A percentile compares a stretch with the other conserved stretches of the same genome.
These are phyloP conservation scores for Luffia ferchaultella DNA, from an alignment of 2,888 invertebrate species.

Conservation along the genomic window DNA sequence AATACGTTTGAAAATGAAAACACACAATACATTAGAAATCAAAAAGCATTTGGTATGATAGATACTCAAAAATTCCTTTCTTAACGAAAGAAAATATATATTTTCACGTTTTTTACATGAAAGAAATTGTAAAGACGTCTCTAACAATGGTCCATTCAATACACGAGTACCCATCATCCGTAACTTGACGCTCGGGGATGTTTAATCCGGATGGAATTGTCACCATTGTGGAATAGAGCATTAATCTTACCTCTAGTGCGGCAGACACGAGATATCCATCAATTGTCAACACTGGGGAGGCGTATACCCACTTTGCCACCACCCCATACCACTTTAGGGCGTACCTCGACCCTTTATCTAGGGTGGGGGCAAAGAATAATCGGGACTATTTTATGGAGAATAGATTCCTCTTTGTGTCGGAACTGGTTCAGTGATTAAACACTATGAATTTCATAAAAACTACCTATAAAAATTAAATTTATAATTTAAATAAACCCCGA, in stretches of 20 bases:
- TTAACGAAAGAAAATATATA: neutral
- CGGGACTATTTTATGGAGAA: constrained; percentile 9
- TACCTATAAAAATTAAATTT: too few species aligned
- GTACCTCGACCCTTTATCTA: constrained; percentile 17
- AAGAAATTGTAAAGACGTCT: neutral
- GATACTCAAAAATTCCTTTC: too few species aligned
- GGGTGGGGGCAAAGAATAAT: constrained; percentile 34
- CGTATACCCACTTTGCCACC: constrained; percentile 24
- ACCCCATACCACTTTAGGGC: neutral
- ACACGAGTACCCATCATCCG: neutral
- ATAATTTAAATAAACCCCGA: too few species aligned
- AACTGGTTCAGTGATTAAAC: too few species aligned
- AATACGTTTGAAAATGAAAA: too few species aligned
- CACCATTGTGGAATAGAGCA: constrained; percentile 19
- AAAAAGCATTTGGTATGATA: too few species aligned
- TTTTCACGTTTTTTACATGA: neutral
- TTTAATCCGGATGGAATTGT: constrained; percentile 3
- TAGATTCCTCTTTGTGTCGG: too few species aligned
- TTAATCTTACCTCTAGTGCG: constrained; percentile 59
- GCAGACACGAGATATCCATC: constrained; percentile 64
- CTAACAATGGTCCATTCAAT: neutral
- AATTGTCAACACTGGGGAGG: constrained; percentile 60
- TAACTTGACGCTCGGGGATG: constrained; percentile 1
- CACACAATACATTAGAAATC: too few species aligned
- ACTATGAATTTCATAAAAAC: too few species aligned